Base-by-base conservation (phyloP, 2,888 invertebrate species). In the Rotaria macrura region DNA sequence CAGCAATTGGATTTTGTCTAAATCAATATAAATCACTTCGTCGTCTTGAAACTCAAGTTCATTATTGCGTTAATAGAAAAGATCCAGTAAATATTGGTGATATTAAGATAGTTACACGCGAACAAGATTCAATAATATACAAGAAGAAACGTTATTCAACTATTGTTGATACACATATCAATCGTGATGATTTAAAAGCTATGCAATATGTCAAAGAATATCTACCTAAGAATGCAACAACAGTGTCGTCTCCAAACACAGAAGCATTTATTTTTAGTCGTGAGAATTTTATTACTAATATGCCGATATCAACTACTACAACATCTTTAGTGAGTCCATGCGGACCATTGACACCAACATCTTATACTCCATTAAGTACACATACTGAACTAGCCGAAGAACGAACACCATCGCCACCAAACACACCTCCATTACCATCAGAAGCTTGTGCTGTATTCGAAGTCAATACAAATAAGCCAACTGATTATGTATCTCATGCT, bases 111-210 rank as follows among this genome's bases (percentile, higher is more conserved):
- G 79, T 79, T 43, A 23, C 40, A 79, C 79, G 79, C n/a, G 79
- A 79, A 79, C 79, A 79, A 79, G 79, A 79, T 79, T 79, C 79
- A 14, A 79, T 79, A 25, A 79, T 79, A 43, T 79, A 79, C 25
- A 43, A 79, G 43, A 79, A 79, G 43, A 43, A 43, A 79, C 79
- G 79, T 43, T 79, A 79, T 79, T 79, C 79, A 79, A 79, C 79
- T 79, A 12, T n/a, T 40, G 25, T n/a, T n/a, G 79, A 79, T 43
- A 43, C 40, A 25, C 40, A 79, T 43, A 79, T 79, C n/a, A 79
- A 79, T 43, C 25, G 12, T 79, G 79, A 43, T 43, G 34, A 65
- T 14, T 65, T 65, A 34, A 34, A 34, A 34, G 0, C 65, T 65
- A 65, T 65, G 65, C 65, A 65, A 29, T 65, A 65, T 34, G 65